Evolutionary conservation across 2,113 vertebrate genomes (phyloP).

Genomic region (Xenopus tropicalis): UCB_Xtro_10.0 CM004445.2:53495001-53495500

Average conservation of each 20-base stretch:
- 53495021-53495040: too few species aligned
- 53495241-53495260: not conserved
- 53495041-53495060: too few species aligned
- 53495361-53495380: conserved; percentile 23
- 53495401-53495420: conserved; percentile 5
- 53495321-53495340: conserved; percentile 19
- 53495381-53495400: conserved; percentile 25
- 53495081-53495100: too few species aligned
- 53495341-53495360: conserved; percentile 14
- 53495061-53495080: too few species aligned
- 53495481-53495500: too few species aligned
- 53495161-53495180: too few species aligned
- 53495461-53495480: not conserved
- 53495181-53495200: too few species aligned
- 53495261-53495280: conserved; percentile 17
- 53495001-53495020: too few species aligned
- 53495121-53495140: too few species aligned
- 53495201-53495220: not conserved
- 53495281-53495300: conserved; percentile 9
- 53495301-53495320: conserved; percentile 8
- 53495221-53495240: conserved; percentile 13
- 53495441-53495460: not conserved
- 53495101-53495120: too few species aligned
- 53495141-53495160: too few species aligned
- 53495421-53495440: conserved; percentile 19